Evolutionary conservation across 2,113 vertebrate genomes (phyloP).

Genomic region (Calonectris borealis): DNA sequence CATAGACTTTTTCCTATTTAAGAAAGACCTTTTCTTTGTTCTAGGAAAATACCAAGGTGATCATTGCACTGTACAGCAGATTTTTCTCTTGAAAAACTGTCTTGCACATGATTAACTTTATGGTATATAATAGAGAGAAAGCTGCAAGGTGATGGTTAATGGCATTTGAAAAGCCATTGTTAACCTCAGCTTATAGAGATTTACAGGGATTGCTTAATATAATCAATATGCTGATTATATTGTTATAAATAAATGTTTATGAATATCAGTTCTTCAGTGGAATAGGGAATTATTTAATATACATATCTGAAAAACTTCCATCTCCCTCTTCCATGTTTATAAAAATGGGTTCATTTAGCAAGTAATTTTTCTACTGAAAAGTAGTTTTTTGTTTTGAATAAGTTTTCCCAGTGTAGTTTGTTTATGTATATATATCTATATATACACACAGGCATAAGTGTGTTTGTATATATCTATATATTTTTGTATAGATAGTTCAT

Average conservation of each 20-base stretch:
- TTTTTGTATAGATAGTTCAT: background rate
- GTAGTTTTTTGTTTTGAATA: background rate
- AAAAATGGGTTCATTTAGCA: background rate
- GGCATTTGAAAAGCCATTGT: conserved; percentile 62
- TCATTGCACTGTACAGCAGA: conserved; percentile 49
- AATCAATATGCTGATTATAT: conserved; percentile 57
- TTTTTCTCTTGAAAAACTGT: conserved; percentile 67
- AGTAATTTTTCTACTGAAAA: background rate
- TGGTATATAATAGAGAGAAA: conserved; percentile 62
- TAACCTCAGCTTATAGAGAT: conserved; percentile 55
- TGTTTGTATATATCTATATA: background rate
- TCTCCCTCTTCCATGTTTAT: background rate
- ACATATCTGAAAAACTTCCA: background rate
- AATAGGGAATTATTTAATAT: background rate
- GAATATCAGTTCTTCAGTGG: background rate
- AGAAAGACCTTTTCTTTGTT: conserved; percentile 68
- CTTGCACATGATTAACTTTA: conserved; percentile 69
- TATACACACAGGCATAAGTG: background rate
- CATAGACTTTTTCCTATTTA: conserved; percentile 38
- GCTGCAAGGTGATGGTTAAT: conserved; percentile 70
- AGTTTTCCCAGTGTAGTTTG: background rate
- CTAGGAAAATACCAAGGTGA: conserved; percentile 69
- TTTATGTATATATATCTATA: background rate
- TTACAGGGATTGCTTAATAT: conserved; percentile 38
- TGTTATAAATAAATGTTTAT: conserved; percentile 46